phyloP scores from a whole-genome alignment of 2,797 vertebrate species.

The Taenioides sp. region DNA sequence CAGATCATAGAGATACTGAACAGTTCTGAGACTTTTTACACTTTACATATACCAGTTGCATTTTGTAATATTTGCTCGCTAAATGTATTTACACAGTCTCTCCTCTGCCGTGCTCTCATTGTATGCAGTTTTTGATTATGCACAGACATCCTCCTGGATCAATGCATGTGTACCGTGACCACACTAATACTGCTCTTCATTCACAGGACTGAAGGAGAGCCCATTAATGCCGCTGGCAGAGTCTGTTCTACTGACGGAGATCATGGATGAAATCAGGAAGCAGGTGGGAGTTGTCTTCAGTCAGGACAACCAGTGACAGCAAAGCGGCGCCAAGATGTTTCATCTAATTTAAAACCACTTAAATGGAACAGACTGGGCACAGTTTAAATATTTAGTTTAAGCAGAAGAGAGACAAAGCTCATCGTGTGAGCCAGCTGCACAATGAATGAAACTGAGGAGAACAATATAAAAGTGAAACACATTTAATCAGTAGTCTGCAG shows the following conservation, averaged over 20 bases:
- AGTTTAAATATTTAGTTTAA: conserved; percentile 24
- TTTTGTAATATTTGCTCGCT: background rate
- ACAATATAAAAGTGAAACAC: background rate
- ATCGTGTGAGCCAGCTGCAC: conserved; percentile 9
- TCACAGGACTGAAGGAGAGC: conserved; percentile 62
- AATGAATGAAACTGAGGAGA: conserved; percentile 15
- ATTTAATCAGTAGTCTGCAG: background rate
- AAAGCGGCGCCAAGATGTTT: conserved; percentile 24
- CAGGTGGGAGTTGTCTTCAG: conserved; percentile 66
- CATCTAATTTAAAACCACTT: conserved; percentile 45
- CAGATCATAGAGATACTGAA: too few relatives aligned
- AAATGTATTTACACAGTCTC: conserved; percentile 29
- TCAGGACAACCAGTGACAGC: conserved; percentile 64
- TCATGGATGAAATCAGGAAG: conserved; percentile 70
- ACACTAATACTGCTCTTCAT: conserved; percentile 16
- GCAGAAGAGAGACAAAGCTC: conserved; percentile 35
- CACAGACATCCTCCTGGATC: conserved; percentile 15
- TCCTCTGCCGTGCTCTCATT: conserved; percentile 31
- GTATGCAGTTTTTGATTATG: conserved; percentile 1
- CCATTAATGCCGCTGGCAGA: conserved; percentile 68
- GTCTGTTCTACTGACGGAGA: conserved; percentile 63
- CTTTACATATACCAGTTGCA: background rate
- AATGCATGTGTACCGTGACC: conserved; percentile 6
- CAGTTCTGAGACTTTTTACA: background rate
- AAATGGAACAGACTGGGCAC: conserved; percentile 22